These are phyloP conservation scores for Drosophila meridionalis DNA, from an alignment of 2,888 invertebrate species.

Conservation along the genomic window DNA sequence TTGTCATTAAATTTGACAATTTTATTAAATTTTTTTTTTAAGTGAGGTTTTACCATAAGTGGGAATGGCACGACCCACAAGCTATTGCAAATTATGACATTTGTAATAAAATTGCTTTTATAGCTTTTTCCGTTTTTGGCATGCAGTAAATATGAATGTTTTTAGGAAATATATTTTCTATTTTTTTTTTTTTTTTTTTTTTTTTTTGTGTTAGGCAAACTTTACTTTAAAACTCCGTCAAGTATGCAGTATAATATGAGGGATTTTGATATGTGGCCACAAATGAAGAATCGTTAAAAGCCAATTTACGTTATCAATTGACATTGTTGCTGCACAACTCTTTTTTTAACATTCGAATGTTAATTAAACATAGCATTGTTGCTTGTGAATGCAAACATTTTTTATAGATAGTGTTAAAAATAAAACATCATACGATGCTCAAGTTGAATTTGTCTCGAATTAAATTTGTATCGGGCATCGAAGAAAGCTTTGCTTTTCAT, in stretches of 20 bases:
- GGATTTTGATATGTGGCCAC: neutral
- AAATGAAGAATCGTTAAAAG: slow-evolving; percentile 28
- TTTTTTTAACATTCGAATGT: slow-evolving; percentile 19
- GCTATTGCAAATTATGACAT: neutral
- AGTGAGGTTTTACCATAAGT: neutral
- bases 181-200: neutral
- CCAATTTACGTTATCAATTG: slow-evolving; percentile 22
- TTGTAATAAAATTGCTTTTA: neutral
- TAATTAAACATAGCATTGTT: slow-evolving; percentile 32
- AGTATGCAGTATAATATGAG: slow-evolving; percentile 39
- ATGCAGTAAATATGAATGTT: neutral
- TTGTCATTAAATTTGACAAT: neutral
- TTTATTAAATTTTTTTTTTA: neutral
- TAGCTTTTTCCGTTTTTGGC: neutral
- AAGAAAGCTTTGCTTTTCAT: slow-evolving; percentile 37
- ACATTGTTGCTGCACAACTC: neutral
- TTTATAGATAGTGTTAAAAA: neutral
- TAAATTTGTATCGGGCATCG: slow-evolving; percentile 7
- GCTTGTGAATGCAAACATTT: slow-evolving; percentile 15
- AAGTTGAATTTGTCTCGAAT: slow-evolving; percentile 3
- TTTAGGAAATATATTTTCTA: neutral
- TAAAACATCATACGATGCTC: slow-evolving; percentile 17
- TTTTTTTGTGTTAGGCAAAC: neutral
- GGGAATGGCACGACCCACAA: neutral
- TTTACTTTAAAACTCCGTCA: slow-evolving; percentile 16